These are phyloP conservation scores for Slavum lentiscoides DNA, from an alignment of 2,888 invertebrate species.

Conservation along the genomic window DNA sequence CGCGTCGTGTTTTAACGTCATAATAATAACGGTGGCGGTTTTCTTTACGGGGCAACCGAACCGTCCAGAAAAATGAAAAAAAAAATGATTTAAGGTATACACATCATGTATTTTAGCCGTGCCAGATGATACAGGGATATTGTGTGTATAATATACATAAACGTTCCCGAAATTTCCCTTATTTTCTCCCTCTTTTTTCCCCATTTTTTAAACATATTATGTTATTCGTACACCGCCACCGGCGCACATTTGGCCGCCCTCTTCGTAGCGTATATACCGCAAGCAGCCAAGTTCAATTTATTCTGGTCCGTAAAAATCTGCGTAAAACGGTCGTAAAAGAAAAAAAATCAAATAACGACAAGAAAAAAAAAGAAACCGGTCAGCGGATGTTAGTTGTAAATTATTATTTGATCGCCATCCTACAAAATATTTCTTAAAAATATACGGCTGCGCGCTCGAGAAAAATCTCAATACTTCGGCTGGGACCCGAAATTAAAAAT, in stretches of 20 bases:
- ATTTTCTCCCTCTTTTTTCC: too few relatives aligned
- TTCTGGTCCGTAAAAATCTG: conserved; percentile 23
- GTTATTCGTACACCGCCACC: background rate
- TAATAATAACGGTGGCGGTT: background rate
- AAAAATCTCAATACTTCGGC: conserved; percentile 26
- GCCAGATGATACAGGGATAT: background rate
- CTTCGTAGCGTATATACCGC: background rate
- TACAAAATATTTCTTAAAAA: background rate
- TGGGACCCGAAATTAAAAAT: too few relatives aligned
- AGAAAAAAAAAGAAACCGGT: background rate
- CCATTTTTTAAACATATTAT: background rate
- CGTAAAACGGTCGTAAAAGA: conserved; percentile 17
- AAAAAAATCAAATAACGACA: background rate
- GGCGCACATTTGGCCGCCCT: background rate
- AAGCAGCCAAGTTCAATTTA: conserved; percentile 15
- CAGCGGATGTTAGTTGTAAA: conserved; percentile 27
- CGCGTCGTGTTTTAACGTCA: background rate
- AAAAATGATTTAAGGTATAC: background rate
- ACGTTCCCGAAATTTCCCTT: background rate
- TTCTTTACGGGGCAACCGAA: background rate
- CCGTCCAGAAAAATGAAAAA: background rate
- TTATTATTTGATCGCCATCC: background rate
- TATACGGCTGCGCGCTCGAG: background rate
- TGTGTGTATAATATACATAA: background rate
- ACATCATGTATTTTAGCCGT: background rate